phyloP scores from a whole-genome alignment of 2,888 invertebrate genomes.

The Synergus gifuensis region DNA sequence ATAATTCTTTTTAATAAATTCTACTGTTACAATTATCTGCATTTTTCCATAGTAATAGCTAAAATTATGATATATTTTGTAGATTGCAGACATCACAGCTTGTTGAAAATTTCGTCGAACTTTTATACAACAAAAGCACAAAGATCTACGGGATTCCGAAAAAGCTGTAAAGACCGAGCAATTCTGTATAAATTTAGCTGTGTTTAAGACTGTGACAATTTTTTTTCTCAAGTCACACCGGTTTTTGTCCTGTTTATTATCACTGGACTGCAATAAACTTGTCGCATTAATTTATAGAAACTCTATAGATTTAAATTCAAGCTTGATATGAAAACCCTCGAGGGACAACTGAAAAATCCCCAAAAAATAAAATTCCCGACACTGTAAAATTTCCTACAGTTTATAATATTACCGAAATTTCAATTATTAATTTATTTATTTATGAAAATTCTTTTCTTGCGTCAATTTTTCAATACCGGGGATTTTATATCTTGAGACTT shows the following conservation, averaged over 20 bases:
- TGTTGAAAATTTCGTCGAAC: constrained; percentile 26
- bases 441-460: too few relatives aligned
- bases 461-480: too few relatives aligned
- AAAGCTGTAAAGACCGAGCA: constrained; percentile 13
- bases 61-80: constrained; percentile 26
- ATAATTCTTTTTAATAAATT: constrained; percentile 16
- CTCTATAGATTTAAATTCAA: constrained; percentile 14
- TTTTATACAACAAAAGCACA: constrained; percentile 16
- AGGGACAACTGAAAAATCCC: too few relatives aligned
- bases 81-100: constrained; percentile 20
- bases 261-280: constrained; percentile 20
- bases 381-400: too few relatives aligned
- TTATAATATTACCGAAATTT: too few relatives aligned
- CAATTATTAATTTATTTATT: too few relatives aligned
- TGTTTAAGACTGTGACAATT: constrained; percentile 3
- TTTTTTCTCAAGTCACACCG: constrained; percentile 27
- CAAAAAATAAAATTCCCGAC: too few relatives aligned
- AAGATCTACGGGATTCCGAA: constrained; percentile 9
- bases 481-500: too few relatives aligned
- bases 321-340: too few relatives aligned
- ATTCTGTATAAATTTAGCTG: constrained; percentile 17
- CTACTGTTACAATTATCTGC: constrained; percentile 52
- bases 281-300: constrained; percentile 20
- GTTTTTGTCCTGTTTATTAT: constrained; percentile 25
- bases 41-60: constrained; percentile 6